phyloP scores from a whole-genome alignment of 2,113 vertebrate genomes.

The Penelope pileata region DNA sequence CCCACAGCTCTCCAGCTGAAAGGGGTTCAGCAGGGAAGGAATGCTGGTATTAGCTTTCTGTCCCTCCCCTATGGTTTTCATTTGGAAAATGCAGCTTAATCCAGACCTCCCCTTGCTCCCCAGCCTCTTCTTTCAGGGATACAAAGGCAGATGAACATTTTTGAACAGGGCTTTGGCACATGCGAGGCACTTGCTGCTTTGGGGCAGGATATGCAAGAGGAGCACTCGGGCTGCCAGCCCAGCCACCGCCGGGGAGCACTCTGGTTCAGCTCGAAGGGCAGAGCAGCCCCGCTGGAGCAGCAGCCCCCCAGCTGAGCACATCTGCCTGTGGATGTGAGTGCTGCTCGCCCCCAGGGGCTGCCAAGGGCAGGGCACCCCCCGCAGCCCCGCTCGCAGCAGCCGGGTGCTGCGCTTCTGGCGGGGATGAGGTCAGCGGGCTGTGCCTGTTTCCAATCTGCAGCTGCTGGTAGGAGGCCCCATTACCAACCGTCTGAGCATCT shows the following conservation, averaged over 20 bases:
- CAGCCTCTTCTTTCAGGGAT: background rate
- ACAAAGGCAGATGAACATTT: background rate
- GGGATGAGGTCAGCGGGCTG: constrained; percentile 24
- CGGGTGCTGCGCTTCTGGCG: background rate
- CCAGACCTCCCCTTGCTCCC: background rate
- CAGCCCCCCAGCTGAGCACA: accelerated
- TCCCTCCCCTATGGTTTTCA: background rate
- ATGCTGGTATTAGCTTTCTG: background rate
- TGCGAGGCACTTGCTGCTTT: background rate
- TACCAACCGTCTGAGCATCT: constrained; percentile 66
- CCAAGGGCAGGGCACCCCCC: accelerated
- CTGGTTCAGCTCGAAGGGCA: background rate
- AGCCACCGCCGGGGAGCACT: accelerated
- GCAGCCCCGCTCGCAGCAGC: background rate
- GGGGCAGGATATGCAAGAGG: background rate
- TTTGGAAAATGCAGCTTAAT: background rate
- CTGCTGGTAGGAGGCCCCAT: constrained; percentile 53
- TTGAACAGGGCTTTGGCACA: accelerated
- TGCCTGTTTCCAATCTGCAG: constrained; percentile 51
- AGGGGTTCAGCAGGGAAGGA: accelerated
- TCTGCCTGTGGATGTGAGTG: background rate
- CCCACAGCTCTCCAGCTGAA: background rate
- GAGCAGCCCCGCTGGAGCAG: accelerated
- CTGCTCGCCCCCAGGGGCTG: accelerated
- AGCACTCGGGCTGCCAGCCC: accelerated